Percentiles rank a stretch among this genome's conserved stretches.
Evolutionary conservation across 2,888 invertebrate species (phyloP).

Genomic region (Drosophila greeni): DNA sequence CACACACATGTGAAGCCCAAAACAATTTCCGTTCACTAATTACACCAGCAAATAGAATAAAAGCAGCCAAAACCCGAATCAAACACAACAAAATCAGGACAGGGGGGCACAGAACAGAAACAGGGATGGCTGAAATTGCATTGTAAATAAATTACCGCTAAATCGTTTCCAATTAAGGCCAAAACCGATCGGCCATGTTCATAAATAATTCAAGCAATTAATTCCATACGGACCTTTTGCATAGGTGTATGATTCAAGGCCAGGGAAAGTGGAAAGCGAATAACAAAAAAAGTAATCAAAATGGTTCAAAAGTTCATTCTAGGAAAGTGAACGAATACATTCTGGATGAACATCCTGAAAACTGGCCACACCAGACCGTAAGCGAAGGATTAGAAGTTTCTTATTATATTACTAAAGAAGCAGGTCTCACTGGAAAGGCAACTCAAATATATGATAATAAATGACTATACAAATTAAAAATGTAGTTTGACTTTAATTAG

Average conservation of each 20-base stretch:
- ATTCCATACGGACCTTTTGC: constrained; percentile 10
- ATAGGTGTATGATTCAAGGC: background rate
- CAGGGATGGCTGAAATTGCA: constrained; percentile 22
- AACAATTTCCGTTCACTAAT: constrained; percentile 60
- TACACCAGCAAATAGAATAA: constrained; percentile 54
- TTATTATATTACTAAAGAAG: too few species aligned
- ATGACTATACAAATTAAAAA: background rate
- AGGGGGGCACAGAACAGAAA: background rate
- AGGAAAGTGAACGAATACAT: background rate
- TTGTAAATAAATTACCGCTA: constrained; percentile 34
- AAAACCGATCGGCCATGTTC: constrained; percentile 1
- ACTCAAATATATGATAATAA: too few species aligned
- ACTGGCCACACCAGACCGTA: too few species aligned
- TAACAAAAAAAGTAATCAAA: background rate
- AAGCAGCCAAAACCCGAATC: constrained; percentile 37
- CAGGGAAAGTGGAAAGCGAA: background rate
- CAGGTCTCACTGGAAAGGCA: too few species aligned
- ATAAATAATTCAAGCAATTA: constrained; percentile 24
- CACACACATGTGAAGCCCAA: constrained; percentile 24
- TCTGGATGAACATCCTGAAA: too few species aligned
- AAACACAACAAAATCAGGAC: constrained; percentile 1
- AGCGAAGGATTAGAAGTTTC: too few species aligned
- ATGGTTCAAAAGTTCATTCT: background rate
- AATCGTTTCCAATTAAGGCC: constrained; percentile 12
- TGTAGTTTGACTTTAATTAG: background rate